These are phyloP conservation scores for Macrocentrus cingulum DNA, from an alignment of 1,140 invertebrate species.

Conservation along the genomic window DNA sequence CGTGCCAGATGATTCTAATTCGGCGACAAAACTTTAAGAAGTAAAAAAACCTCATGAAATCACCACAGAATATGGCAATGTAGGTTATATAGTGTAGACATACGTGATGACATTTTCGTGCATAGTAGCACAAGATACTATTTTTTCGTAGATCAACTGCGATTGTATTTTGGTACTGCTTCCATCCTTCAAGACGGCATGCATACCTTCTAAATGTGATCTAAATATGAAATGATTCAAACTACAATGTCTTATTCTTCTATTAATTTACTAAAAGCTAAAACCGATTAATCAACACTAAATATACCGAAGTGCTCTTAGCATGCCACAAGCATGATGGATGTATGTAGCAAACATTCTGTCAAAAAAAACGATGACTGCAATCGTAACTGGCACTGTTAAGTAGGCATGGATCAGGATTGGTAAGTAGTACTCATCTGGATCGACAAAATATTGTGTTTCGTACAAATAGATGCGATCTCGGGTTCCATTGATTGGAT, in stretches of 20 bases:
- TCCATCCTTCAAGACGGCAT: neutral
- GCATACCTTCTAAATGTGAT: neutral
- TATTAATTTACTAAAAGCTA: conserved; percentile 2
- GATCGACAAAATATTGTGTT: conserved; percentile 29
- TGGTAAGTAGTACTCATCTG: conserved; percentile 24
- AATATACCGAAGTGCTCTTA: conserved; percentile 18
- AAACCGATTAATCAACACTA: too few relatives aligned
- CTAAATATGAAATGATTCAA: neutral
- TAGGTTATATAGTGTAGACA: too few relatives aligned
- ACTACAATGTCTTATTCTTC: neutral
- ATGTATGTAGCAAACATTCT: conserved; percentile 22
- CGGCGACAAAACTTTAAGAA: conserved; percentile 1
- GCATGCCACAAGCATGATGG: conserved; percentile 23
- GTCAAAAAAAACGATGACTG: conserved; percentile 2
- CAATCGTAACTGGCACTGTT: conserved; percentile 10
- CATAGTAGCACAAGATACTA: neutral
- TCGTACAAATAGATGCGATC: conserved; percentile 21
- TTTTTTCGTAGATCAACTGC: neutral
- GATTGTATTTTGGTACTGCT: neutral
- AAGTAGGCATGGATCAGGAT: conserved; percentile 25
- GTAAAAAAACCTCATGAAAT: neutral
- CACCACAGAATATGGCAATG: too few relatives aligned
- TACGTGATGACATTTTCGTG: neutral
- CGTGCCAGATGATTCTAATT: conserved; percentile 8
- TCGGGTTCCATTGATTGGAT: conserved; percentile 26